Base-by-base conservation (phyloP, 2,797 vertebrate species). In the Hafferia zeledoni region DNA sequence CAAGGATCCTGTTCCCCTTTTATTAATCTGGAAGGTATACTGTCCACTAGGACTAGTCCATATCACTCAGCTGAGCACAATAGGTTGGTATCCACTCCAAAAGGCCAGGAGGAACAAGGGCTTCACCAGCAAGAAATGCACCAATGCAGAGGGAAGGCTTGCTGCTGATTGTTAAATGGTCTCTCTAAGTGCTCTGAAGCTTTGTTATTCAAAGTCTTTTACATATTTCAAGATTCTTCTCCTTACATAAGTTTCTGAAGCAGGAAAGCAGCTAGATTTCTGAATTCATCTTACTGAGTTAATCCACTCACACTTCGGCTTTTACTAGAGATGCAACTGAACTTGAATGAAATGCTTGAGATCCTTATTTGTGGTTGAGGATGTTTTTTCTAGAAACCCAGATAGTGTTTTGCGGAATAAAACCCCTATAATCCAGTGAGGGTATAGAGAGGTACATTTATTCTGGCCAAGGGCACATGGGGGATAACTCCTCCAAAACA, bases 211-310 rank as follows among this genome's bases (percentile, higher is more conserved):
- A 23, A 55, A 63, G 33, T 64, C 59, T 90, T 41, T 19, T 95
- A 22, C 83, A 87, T 96, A 94, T 95, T 93, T 95, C 86, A 93
- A 47, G 31, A 82, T 56, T 76, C 20, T 72, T 83, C 76, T 61
- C 49, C 65, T 93, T 90, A 93, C 22, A 10, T 75, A 88, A 91
- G 33, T 81, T 94, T 60, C 83, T 68, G 74, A 92, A 92, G 78
- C 22, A 77, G 44, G 41, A 69, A 90, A 87, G 80, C 74, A 89
- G 39, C 39, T 75, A 39, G 24, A 92, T 78, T 93, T 93, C 53
- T 85, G 83, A 83, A 83, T 87, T 94, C 23, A 28, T 89, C 41
- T 67, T 56, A 17, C 11, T 3, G 5, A 83, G 24, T 76, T 64
- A 93, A 85, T 85, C 31, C 20, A 28, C 47, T 86, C 47, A 17